Evolutionary conservation across 1,140 invertebrate species (phyloP), one percentile per base, ranked within the genome.

Genomic region (Danaus plexippus): DNA sequence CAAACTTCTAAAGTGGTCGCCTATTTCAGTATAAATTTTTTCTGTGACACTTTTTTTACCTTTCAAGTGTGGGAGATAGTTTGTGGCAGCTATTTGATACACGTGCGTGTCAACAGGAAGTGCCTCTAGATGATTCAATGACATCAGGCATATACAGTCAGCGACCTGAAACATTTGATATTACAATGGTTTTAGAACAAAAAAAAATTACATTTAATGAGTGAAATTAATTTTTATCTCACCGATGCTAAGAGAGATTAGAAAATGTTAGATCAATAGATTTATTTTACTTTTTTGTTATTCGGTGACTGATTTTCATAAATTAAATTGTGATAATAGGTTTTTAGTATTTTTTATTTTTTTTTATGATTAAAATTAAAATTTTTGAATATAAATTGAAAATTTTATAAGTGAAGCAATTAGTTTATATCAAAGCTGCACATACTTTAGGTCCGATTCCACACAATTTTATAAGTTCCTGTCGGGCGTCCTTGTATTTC

Each of bases 81-180:
- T 89, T 57, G 91, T 84, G 32, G 91, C 87, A 4, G 96, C 96
- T 54, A 99, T 93, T 89, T 98, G 95, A 87, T 94, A 97, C 12
- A 99, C 95, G 84, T 99, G 98, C 0, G 97, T 98, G 80, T 99
- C 98, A 1, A 99, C 94, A 10, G 98, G 98, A 55, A 99, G 92
- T 0, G 96, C 92, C 74, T 94, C 90, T 47, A 96, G 77, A 77
- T 99, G 95, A 49, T 94, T 93, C 59, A 99, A 82, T 1, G 97
- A 97, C 97, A 99, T 99, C 4, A 99, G 89, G 85, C 96, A 98
- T 69, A 99, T 95, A 82, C 98, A 99, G 85, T 99, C 98, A n/a
- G 98, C 97, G 13, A 99, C 95, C 94, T 96, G 68, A 44, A 85
- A 82, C 11, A 15, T 15, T 15, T 15, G 15, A 15, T 3, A 15